Base-by-base conservation (phyloP, 2,113 vertebrate genomes). In the Phylloscopus trochiloides region DNA sequence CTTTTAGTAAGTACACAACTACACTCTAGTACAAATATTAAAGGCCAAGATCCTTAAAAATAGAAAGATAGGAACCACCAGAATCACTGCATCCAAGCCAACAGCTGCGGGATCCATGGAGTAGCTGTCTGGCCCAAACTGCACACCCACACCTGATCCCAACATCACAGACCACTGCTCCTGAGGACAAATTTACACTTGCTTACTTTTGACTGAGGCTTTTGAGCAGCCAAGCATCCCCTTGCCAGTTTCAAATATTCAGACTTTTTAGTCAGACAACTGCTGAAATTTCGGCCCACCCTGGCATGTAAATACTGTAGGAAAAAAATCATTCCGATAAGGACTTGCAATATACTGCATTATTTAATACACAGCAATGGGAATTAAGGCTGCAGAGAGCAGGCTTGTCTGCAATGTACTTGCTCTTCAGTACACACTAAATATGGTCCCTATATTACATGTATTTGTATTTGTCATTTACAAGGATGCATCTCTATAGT, bases 21-120 rank as follows among this genome's bases (percentile, higher is more conserved):
- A 59, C 18, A 45, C 6, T 84, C 57, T 36, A 94, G 48, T 17
- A 52, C 61, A 86, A 91, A 92, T 36, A 81, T 59, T 86, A 75
- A 86, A 83, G 83, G 65, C 59, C 52, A 63, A 78, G 76, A 74
- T 51, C 32, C 58, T 94, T 81, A 89, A 94, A 94, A 89, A 94
- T 57, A 91, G 83, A 84, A 95, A 74, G 63, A 19, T 13, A 63
- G 22, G 48, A 54, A 55, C 28, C 48, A 84, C n/a, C 51, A 86
- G 34, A 47, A 22, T 34, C 17, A 14, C 82, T 61, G 28, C 55
- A 61, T 76, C 26, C 20, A 26, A 32, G 17, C 58, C 71, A 86
- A 45, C 22, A 88, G 62, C 62, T 83, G 45, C 45, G 58, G 58
- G n/a, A 61, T 10, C 15, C 25, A 10, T 4, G 2, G 54, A 72